Percentiles rank a stretch among this genome's conserved stretches.
These are phyloP conservation scores for Laticauda laticaudata DNA, from an alignment of 2,113 vertebrate genomes.

Conservation along the genomic window DNA sequence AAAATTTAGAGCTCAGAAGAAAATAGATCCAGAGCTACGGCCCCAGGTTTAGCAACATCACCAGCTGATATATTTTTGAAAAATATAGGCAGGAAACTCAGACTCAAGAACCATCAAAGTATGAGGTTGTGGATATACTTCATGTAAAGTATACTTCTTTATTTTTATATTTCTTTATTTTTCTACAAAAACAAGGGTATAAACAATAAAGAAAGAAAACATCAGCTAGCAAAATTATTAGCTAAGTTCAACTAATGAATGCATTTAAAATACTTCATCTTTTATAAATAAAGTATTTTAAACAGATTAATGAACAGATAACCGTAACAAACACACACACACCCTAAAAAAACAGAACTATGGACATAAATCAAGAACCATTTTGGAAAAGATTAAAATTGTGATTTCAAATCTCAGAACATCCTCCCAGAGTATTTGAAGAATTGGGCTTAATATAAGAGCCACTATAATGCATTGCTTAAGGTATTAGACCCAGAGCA, in stretches of 20 bases:
- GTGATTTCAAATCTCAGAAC: neutral
- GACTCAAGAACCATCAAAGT: neutral
- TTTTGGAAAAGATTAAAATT: neutral
- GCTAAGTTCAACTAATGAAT: neutral
- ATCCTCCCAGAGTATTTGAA: neutral
- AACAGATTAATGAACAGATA: neutral
- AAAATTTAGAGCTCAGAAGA: neutral
- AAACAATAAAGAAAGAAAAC: neutral
- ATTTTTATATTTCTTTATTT: neutral
- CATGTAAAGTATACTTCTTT: neutral
- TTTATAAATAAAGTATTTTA: neutral
- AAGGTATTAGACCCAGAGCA: neutral
- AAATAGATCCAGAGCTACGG: neutral
- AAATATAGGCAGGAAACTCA: neutral
- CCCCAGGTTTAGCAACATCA: neutral
- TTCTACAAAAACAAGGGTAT: neutral
- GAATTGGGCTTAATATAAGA: neutral
- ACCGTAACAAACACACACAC: neutral
- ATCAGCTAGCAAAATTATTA: neutral
- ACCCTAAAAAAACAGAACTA: neutral
- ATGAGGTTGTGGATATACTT: neutral
- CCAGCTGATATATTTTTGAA: neutral
- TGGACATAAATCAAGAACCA: neutral
- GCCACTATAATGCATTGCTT: neutral
- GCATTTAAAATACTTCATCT: neutral